Percentiles rank a stretch among this genome's conserved stretches.
Evolutionary conservation across 2,888 invertebrate genomes (phyloP).

Genomic region (Mantis religiosa): DNA sequence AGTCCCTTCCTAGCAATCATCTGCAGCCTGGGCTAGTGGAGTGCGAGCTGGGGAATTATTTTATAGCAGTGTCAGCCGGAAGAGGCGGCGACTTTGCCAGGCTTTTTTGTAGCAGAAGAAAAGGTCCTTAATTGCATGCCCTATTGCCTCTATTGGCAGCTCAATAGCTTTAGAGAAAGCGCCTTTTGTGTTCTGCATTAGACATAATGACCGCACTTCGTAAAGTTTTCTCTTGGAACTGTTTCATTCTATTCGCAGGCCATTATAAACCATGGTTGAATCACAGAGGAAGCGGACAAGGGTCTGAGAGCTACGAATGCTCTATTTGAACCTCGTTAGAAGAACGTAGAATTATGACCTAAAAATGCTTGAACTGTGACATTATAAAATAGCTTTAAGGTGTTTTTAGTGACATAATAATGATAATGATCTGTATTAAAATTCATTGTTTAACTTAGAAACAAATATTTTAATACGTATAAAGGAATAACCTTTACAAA

Average conservation of each 20-base stretch:
- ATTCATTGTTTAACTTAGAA: too few relatives aligned
- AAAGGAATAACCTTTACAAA: too few relatives aligned
- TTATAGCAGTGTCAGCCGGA: not conserved
- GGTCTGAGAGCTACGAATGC: too few relatives aligned
- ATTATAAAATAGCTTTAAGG: too few relatives aligned
- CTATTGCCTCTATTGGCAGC: not conserved
- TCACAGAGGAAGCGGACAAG: not conserved
- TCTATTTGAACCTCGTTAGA: too few relatives aligned
- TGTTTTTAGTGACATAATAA: too few relatives aligned
- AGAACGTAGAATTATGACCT: too few relatives aligned
- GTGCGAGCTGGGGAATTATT: not conserved
- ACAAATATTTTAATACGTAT: too few relatives aligned
- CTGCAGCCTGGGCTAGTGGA: not conserved
- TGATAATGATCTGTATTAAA: too few relatives aligned
- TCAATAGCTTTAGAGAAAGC: not conserved
- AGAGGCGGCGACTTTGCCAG: not conserved
- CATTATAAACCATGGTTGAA: not conserved
- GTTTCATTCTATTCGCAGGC: not conserved
- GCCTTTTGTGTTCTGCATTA: not conserved
- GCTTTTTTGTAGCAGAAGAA: not conserved
- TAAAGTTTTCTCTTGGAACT: not conserved
- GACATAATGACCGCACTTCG: not conserved
- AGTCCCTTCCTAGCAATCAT: not conserved
- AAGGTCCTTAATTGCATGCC: not conserved
- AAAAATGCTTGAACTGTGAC: too few relatives aligned